phyloP scores from a whole-genome alignment of 2,888 invertebrate species.

The Microctonus hyperodae region DNA sequence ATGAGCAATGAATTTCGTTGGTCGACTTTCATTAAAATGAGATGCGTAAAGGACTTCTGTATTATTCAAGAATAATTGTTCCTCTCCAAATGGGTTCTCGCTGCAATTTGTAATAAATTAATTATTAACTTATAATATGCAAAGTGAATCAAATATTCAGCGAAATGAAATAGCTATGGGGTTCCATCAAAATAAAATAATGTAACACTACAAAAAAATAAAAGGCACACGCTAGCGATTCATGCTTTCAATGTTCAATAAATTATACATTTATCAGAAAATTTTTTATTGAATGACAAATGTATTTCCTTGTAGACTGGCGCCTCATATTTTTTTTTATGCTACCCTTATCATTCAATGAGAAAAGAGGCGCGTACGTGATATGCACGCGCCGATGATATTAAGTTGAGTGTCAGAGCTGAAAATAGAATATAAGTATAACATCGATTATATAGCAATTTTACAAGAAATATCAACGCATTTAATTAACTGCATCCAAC shows the following conservation, averaged over 20 bases:
- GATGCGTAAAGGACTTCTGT: slow-evolving; percentile 56
- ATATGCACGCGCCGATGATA: slow-evolving; percentile 47
- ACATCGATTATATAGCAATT: slow-evolving; percentile 42
- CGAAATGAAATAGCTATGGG: neutral
- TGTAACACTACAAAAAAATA: no score
- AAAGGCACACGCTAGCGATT: neutral
- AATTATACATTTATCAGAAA: slow-evolving; percentile 5
- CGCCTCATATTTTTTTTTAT: slow-evolving; percentile 37
- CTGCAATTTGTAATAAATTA: slow-evolving; percentile 35
- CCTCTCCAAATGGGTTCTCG: slow-evolving; percentile 55
- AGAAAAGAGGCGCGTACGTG: slow-evolving; percentile 43
- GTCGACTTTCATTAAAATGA: slow-evolving; percentile 55
- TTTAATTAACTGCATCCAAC: neutral
- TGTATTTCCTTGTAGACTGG: slow-evolving; percentile 26
- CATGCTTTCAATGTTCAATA: neutral
- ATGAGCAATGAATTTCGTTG: slow-evolving; percentile 54
- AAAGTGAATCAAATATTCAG: neutral
- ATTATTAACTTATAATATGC: neutral
- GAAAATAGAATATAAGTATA: slow-evolving; percentile 50
- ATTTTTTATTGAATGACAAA: slow-evolving; percentile 14
- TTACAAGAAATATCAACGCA: slow-evolving; percentile 31
- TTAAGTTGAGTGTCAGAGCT: slow-evolving; percentile 52
- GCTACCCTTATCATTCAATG: slow-evolving; percentile 35
- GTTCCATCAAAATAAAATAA: neutral
- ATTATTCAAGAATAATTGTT: slow-evolving; percentile 51